These are phyloP conservation scores for Akabosia matsudoensis DNA, from an alignment of 1,140 invertebrate genomes.

Conservation along the genomic window DNA sequence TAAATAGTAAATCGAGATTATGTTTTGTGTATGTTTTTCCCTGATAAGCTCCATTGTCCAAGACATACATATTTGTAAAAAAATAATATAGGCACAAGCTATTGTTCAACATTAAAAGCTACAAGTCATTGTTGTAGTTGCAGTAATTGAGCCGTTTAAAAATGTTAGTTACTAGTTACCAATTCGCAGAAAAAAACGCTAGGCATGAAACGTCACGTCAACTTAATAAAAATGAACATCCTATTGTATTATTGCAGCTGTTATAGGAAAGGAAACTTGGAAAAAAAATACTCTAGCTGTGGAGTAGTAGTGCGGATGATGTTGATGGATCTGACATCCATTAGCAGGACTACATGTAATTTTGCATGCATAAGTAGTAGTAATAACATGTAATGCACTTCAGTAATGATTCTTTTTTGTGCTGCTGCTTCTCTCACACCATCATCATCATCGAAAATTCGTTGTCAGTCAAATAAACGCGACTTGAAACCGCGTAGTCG, in stretches of 20 bases:
- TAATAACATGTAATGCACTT: neutral
- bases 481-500: neutral
- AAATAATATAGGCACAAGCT: no score
- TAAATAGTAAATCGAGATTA: no score
- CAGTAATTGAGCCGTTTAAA: neutral
- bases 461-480: neutral
- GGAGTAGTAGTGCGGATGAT: neutral
- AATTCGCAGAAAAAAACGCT: neutral
- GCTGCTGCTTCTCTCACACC: neutral
- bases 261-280: no score
- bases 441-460: neutral
- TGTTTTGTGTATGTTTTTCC: no score
- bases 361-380: neutral
- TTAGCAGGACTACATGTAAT: neutral
- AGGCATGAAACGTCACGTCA: neutral
- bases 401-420: no score
- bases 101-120: neutral
- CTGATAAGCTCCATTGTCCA: no score
- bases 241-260: no score
- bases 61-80: no score
- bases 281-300: neutral
- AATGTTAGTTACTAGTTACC: no score
- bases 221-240: no score
- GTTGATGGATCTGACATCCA: conserved; percentile 2
- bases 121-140: neutral